A percentile compares a stretch with the other conserved stretches of the same genome.
Conservation (phyloP, 2,113 vertebrate genomes). For the Aldabrachelys gigantea region DNA sequence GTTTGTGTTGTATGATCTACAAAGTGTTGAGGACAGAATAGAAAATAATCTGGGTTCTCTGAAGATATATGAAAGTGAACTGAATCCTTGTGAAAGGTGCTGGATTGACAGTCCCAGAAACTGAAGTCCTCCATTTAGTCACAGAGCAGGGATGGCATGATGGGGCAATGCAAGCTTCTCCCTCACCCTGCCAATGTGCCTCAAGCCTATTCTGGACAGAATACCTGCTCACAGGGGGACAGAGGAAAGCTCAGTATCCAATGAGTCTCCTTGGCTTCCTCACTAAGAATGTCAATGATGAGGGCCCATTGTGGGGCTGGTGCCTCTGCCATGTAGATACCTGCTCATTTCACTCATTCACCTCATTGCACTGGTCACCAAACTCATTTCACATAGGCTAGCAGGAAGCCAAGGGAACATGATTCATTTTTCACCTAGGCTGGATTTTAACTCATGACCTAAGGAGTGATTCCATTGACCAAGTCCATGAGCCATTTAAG, state of each 20-base stretch:
- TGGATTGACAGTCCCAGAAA: neutral
- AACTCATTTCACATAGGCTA: neutral
- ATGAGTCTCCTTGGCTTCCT: neutral
- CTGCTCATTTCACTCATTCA: neutral
- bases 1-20: conserved; percentile 21
- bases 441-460: neutral
- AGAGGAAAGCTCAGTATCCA: conserved; percentile 31
- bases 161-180: neutral
- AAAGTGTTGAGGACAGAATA: neutral
- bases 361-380: neutral
- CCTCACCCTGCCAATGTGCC: neutral
- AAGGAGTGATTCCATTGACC: neutral
- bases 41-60: neutral
- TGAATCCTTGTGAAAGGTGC: neutral
- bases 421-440: neutral
- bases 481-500: neutral
- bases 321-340: neutral
- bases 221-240: neutral
- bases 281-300: neutral
- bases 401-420: neutral
- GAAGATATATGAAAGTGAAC: neutral
- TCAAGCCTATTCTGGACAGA: neutral
- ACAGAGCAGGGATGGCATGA: neutral
- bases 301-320: rapidly evolving
- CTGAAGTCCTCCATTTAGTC: neutral